Evolutionary conservation across 2,888 invertebrate species (phyloP), one percentile per base, ranked within the genome.

Genomic region (Galerucella nymphaeae): DNA sequence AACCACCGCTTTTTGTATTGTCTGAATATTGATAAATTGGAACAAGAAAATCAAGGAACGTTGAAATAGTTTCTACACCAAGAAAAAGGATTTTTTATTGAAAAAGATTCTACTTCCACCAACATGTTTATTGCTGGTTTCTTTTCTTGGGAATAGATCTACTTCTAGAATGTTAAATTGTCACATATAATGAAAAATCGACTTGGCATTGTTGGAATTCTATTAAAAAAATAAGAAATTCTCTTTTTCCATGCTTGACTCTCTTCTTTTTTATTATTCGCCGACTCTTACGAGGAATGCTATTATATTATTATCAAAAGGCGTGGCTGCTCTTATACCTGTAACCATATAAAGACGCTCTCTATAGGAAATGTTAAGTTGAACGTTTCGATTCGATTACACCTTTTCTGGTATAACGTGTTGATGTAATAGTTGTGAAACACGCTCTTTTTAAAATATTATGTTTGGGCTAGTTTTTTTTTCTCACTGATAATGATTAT

Each of bases 281-380:
- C 53, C 53, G 53, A 53, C 53, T 45, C 45, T 11, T 45, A 45
- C 45, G 1, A 53, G 53, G 53, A 53, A 53, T 53, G 53, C 18
- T 53, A 53, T 53, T 53, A 53, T 53, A 18, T 16, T 53, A 53
- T 53, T 53, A 53, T 53, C 53, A 18, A 53, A 53, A 18, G 53
- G 53, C 53, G 53, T 53, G 53, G 53, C 16, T 53, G 53, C 53
- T 53, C 9, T 53, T 53, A 53, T 53, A 53, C 53, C 53, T 53
- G 53, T 53, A 53, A 18, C 53, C 53, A 53, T 53, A 53, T 53
- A 53, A 53, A 53, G 53, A 53, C 18, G 18, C 18, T 53, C 16
- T 18, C 53, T 10, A 16, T 53, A 16, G 18, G 53, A 53, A 53
- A 50, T 50, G 50, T 50, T n/a, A 50, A 45, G 45, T 45, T 45